Evolutionary conservation across 2,113 vertebrate species (phyloP), one percentile per base, ranked within the genome.

Genomic region (Ochotona curzoniae): DNA sequence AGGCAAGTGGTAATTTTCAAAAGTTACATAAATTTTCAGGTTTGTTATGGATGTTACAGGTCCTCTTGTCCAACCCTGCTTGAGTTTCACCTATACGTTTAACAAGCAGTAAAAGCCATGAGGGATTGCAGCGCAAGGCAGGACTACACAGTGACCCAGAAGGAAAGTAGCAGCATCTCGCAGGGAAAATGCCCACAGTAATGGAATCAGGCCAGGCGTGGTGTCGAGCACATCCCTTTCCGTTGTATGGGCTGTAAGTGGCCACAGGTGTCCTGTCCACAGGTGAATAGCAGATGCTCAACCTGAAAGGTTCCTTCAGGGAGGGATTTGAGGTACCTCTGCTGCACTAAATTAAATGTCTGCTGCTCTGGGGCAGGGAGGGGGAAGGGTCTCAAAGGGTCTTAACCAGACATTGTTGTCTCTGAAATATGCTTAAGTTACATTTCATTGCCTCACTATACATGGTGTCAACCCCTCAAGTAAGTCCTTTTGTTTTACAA

Each of bases 21-120:
- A 87, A 78, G 44, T 57, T 13, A 47, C n/a, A n/a, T 91, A 64
- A 95, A 80, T 49, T 89, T 47, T 93, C 64, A 21, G 20, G 23
- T 35, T 90, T 60, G 85, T 20, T 47, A 25, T 20, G 30, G 35
- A 44, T 80, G 73, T 92, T 79, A 88, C 79, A 75, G 57, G 30
- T 78, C 67, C 44, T 73, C 26, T 81, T n/a, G 4, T 57, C n/a
- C 28, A 78, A 44, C 25, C 49, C 32, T 86, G 38, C 79, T 91
- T 69, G 14, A 49, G 84, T 76, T 87, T 83, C 54, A 81, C 8
- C 0, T 23, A 32, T 76, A 38, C 44, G 57, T 81, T 76, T 84
- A 73, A 89, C 35, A 51, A 87, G 11, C 25, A 70, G 26, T 75
- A 12, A 79, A 66, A 30, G 35, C 70, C 75, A 47, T 61, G 13